Evolutionary conservation across 2,113 vertebrate species (phyloP), one percentile per base, ranked within the genome.

Genomic region (Pachycephala philippinensis): DNA sequence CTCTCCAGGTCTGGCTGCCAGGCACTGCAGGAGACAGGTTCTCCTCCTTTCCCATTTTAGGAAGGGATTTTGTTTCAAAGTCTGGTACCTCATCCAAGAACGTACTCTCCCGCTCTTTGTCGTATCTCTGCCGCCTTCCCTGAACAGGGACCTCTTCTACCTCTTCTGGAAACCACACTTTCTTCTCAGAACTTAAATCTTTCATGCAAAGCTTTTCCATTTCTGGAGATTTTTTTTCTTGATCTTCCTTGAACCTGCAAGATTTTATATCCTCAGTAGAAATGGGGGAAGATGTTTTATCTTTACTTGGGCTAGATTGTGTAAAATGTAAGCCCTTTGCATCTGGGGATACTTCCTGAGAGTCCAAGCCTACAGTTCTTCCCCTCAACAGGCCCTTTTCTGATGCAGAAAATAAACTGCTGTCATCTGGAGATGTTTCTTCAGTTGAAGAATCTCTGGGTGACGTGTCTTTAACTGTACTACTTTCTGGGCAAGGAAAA

Each of bases 61-160:
- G 60, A 45, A 56, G 42, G 16, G 95, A 71, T 94, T 98, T 98
- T 57, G 82, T 80, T 71, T 98, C 98, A 86, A 96, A 97, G 13
- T 97, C 96, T 27, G 94, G 97, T 45, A 98, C 98, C 19, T 99
- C 99, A 12, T 99, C 99, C 13, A 99, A 97, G 95, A 99, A 99
- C 13, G 98, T 98, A 37, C 98, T 99, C 76, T 99, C 99, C 69
- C 98, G 98, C 82, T 99, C 99, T 92, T 99, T 98, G 72, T 98
- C 97, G 2, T 99, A 99, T 57, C 96, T 98, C 28, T 98, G 96
- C 57, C 95, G 96, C 35, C 91, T 97, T 59, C 98, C 98, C 45
- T 92, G 96, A 30, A 97, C 66, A 76, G 96, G 92, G 21, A 95
- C 90, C 7, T 98, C 97, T 16, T 98, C 98, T 22, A 98, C 94